phyloP scores from a whole-genome alignment of 2,888 invertebrate species.

The Noctuana brunneofusca region DNA sequence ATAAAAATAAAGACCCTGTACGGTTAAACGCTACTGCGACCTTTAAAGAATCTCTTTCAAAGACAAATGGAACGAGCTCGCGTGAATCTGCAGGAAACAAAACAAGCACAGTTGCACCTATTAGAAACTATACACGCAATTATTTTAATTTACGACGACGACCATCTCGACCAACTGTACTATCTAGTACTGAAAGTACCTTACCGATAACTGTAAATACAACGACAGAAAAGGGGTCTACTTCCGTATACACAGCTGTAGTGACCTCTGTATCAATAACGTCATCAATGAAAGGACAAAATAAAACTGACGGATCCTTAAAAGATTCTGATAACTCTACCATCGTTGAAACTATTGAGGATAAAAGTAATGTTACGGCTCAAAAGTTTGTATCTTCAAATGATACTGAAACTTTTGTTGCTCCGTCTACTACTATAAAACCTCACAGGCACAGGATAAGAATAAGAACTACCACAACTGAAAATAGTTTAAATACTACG shows the following conservation, averaged over 20 bases:
- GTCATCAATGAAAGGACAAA: constrained; percentile 76
- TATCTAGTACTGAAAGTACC: constrained; percentile 59
- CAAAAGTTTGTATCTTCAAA: constrained; percentile 49
- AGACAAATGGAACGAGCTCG: constrained; percentile 44
- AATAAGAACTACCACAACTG: constrained; percentile 72
- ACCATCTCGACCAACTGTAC: constrained; percentile 61
- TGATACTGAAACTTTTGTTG: constrained; percentile 52
- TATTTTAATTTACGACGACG: constrained; percentile 67
- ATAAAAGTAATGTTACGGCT: constrained; percentile 49
- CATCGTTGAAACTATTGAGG: constrained; percentile 43
- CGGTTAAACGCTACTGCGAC: constrained; percentile 45
- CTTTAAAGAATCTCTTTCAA: constrained; percentile 45
- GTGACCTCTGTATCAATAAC: constrained; percentile 80
- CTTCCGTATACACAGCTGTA: constrained; percentile 79
- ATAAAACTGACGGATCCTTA: constrained; percentile 62
- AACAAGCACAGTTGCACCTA: constrained; percentile 50
- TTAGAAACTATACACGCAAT: constrained; percentile 66
- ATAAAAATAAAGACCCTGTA: constrained; percentile 52
- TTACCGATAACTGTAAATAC: constrained; percentile 49
- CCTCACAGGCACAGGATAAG: constrained; percentile 66
- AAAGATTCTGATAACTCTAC: constrained; percentile 60
- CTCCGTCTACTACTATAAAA: constrained; percentile 46
- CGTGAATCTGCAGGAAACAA: constrained; percentile 51
- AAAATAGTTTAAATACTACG: constrained; percentile 52
- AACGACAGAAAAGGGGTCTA: constrained; percentile 73